phyloP scores from a whole-genome alignment of 2,797 vertebrate species.

The Tenualosa ilisha region DNA sequence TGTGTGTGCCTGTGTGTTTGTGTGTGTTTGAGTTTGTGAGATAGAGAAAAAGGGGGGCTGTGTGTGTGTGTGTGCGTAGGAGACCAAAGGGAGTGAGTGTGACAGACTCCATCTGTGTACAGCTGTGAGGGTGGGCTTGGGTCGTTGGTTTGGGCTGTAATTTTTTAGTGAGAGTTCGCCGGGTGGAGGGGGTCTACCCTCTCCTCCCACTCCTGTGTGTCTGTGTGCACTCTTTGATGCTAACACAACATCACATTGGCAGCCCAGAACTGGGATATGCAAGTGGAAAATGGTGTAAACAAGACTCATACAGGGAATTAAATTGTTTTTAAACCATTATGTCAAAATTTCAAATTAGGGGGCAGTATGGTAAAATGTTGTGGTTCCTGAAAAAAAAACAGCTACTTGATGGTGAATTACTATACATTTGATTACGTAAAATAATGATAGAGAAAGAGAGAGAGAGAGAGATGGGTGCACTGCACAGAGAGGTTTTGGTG shows the following conservation, averaged over 20 bases:
- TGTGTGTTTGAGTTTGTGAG: slow-evolving; percentile 28
- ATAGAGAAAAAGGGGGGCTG: neutral
- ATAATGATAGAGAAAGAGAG: too few species aligned
- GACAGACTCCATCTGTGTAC: slow-evolving; percentile 18
- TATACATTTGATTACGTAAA: neutral
- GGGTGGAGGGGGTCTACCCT: neutral
- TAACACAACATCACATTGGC: neutral
- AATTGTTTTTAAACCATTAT: neutral
- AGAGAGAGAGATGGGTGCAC: neutral
- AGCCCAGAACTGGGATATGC: neutral
- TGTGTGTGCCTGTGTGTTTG: neutral
- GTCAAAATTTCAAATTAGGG: neutral
- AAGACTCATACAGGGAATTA: neutral
- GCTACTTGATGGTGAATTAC: too few species aligned
- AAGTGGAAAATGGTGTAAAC: neutral
- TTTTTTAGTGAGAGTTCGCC: neutral
- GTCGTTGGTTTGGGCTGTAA: neutral
- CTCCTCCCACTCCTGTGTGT: neutral
- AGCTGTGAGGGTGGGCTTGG: slow-evolving; percentile 25
- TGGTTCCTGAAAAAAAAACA: neutral
- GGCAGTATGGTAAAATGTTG: neutral
- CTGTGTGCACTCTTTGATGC: neutral
- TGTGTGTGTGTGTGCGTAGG: neutral
- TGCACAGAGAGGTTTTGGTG: neutral
- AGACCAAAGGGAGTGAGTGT: neutral